Base-by-base conservation (phyloP, 2,888 invertebrate genomes). In the Leptinotarsa juncta region DNA sequence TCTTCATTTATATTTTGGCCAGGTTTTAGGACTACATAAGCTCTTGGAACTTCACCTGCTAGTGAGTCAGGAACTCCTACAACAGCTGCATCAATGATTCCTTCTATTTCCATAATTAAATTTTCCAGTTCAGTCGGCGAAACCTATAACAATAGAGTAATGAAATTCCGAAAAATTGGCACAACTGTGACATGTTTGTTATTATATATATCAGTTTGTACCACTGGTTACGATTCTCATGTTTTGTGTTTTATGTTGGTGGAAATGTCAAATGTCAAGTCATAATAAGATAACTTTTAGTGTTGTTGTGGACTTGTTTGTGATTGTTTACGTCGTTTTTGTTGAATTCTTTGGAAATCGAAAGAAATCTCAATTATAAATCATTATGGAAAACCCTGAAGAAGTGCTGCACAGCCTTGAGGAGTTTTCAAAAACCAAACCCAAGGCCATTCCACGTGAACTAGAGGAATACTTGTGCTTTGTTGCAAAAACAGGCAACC, bases 401-500 rank as follows among this genome's bases (percentile, higher is more conserved):
- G 95, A 95, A 89, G 91, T 95, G 83, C 90, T 95, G 84, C 94
- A 95, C 86, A 94, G 94, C 81, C 89, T 96, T 75, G 95, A 96
- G 87, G 94, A 95, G 84, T 96, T 95, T 86, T 92, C 94, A 62
- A 95, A 96, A 88, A 77, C 90, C 60, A 90, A 91, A 82, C 92
- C 93, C 16, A 94, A 94, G 87, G 95, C 94, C 83, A 96, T 97
- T 83, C 96, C 97, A 23, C 92, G 94, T 78, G 94, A 96, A 85
- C 90, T 98, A 76, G 97, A 97, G 84, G 96, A 96, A 76, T 97
- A 97, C 87, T 90, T 98, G 81, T 91, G 92, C 81, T 95, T 94
- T 89, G 96, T 98, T 81, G 97, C 97, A 5, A 95, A 95, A 88
- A 97, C 97, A 84, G 97, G 98, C 79, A 96, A 97, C 89, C 96